A percentile compares a stretch with the other conserved stretches of the same genome.
phyloP scores from a whole-genome alignment of 2,888 invertebrate genomes.

The Pardosa pseudoannulata region DNA sequence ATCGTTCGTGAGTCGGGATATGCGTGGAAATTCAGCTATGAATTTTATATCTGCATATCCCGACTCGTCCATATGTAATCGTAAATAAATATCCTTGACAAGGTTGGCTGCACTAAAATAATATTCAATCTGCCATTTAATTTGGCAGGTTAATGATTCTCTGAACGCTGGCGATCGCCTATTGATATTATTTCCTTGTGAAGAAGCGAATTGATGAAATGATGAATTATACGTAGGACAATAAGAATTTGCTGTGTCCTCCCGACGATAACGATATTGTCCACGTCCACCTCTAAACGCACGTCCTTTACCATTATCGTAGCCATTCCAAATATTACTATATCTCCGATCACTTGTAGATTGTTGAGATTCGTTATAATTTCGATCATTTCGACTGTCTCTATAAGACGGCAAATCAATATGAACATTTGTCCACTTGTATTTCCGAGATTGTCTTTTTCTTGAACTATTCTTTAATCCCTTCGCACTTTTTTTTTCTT shows the following conservation, averaged over 20 bases:
- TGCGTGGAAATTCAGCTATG: slow-evolving; percentile 96
- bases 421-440: neutral
- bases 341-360: too few relatives aligned
- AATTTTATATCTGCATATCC: slow-evolving; percentile 95
- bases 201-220: too few relatives aligned
- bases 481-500: neutral
- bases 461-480: neutral
- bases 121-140: slow-evolving; percentile 83
- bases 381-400: neutral
- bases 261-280: neutral
- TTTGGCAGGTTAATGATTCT: neutral
- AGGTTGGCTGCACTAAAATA: slow-evolving; percentile 99
- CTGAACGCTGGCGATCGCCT: too few relatives aligned
- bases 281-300: neutral
- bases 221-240: neutral
- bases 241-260: neutral
- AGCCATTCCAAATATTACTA: neutral
- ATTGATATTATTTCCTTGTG: too few relatives aligned
- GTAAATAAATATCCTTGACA: slow-evolving; percentile 94
- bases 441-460: neutral
- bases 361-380: neutral
- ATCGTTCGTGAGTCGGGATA: slow-evolving; percentile 90
- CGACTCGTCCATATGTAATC: slow-evolving; percentile 95
- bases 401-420: neutral
- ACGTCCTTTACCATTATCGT: neutral